Base-by-base conservation (phyloP, 1,140 invertebrate genomes). In the Drosophila parabipectinata region DNA sequence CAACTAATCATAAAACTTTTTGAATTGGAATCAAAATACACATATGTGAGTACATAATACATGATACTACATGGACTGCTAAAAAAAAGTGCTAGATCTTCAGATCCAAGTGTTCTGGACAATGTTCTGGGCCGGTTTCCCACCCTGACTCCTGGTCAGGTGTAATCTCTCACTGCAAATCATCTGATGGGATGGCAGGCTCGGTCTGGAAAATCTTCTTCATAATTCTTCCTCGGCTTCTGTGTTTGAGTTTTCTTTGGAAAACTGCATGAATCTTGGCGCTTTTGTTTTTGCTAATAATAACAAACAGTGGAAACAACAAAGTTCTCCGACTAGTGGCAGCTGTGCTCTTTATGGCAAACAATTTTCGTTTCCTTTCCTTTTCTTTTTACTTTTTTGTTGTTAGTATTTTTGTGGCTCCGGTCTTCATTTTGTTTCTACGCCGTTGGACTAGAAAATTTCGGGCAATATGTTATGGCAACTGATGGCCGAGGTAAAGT, bases 101-200 rank as follows among this genome's bases (percentile, higher is more conserved):
- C 12, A 28, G 14, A 18, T 18, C 21, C 28, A 9, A 12, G 10
- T 39, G 37, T 28, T 85, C 80, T 85, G 81, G 54, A 81, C 77
- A 78, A 53, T 85, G 82, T 85, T 77, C 26, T 26, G 39, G 41
- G 24, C 18, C 26, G 34, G 50, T 39, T 34, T 28, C 28, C 8
- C 37, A 32, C 21, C 18, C 2, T 32, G n/a, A 4, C 1, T 39
- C 30, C 18, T 8, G 76, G 62, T 73, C 82, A 85, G 81, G 81
- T 85, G 81, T 87, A 85, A 87, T 77, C 61, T 77, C 77, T 59
- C 58, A 59, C 57, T 63, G 76, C 77, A 85, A 80, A 85, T 85
- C 81, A 84, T 85, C 76, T 67, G 74, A 61, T 79, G 72, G 54
- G 54, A 14, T 15, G 12, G 9, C 57, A 60, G 54, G 26, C 48